These are phyloP conservation scores for Petroica traversi DNA, from an alignment of 2,113 vertebrate species.

Conservation along the genomic window DNA sequence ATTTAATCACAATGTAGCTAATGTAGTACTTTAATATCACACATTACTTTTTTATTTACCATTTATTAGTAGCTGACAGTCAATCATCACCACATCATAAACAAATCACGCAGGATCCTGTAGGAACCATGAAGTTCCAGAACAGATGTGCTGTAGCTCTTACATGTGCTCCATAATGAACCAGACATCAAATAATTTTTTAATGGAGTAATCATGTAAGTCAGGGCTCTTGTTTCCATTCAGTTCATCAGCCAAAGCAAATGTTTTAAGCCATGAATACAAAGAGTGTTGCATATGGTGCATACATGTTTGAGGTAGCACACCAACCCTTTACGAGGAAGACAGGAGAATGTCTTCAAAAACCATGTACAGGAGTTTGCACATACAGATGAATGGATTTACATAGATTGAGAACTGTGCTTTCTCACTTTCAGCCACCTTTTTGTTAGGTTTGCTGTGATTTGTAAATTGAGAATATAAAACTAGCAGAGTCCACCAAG, in stretches of 20 bases:
- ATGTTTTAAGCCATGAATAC: not conserved
- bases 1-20: constrained; percentile 83
- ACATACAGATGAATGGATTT: not conserved
- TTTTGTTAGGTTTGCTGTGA: not conserved
- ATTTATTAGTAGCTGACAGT: constrained; percentile 83
- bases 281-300: constrained; percentile 20
- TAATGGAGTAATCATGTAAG: constrained; percentile 44
- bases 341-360: not conserved
- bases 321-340: not conserved
- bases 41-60: constrained; percentile 82
- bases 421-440: not conserved
- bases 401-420: not conserved
- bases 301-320: not conserved
- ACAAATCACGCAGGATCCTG: constrained; percentile 71
- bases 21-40: constrained; percentile 80
- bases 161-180: constrained; percentile 34
- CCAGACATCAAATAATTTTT: constrained; percentile 54
- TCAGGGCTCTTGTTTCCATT: constrained; percentile 24
- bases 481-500: not conserved
- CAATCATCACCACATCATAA: constrained; percentile 82
- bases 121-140: constrained; percentile 62
- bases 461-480: not conserved
- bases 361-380: too few relatives aligned
- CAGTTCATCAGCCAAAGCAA: constrained; percentile 55
- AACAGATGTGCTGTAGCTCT: constrained; percentile 11